phyloP scores from a whole-genome alignment of 2,888 invertebrate species.

The Cantharis rustica region DNA sequence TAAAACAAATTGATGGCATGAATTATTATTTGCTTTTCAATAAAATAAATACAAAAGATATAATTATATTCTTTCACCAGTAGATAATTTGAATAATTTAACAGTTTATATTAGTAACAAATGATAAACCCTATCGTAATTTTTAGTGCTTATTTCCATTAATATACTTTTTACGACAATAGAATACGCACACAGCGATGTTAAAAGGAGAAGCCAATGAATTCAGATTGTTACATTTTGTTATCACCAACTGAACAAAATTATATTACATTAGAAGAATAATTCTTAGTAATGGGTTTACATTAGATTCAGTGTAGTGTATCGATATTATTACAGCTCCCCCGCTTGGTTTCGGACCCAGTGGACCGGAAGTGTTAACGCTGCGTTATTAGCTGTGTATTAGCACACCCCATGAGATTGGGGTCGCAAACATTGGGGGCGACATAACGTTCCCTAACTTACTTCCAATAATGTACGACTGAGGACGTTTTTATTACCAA shows the following conservation, averaged over 20 bases:
- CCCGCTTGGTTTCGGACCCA: slow-evolving; percentile 40
- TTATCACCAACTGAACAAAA: slow-evolving; percentile 26
- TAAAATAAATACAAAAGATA: background rate
- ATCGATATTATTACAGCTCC: slow-evolving; percentile 30
- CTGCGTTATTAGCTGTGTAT: slow-evolving; percentile 57
- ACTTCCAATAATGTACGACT: slow-evolving; percentile 26
- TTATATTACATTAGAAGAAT: slow-evolving; percentile 30
- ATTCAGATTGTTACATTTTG: slow-evolving; percentile 12
- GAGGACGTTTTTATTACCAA: slow-evolving; percentile 37
- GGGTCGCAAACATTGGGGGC: slow-evolving; percentile 43
- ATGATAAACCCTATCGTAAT: background rate
- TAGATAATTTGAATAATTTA: slow-evolving; percentile 13
- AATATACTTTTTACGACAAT: slow-evolving; percentile 2
- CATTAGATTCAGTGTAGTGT: slow-evolving; percentile 32
- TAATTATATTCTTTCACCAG: background rate
- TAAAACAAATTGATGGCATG: background rate
- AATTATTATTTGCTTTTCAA: background rate
- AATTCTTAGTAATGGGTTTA: slow-evolving; percentile 33
- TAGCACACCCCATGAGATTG: slow-evolving; percentile 53
- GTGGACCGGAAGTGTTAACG: slow-evolving; percentile 58
- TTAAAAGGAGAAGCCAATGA: slow-evolving; percentile 15
- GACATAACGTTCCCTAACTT: slow-evolving; percentile 34
- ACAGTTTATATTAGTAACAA: slow-evolving; percentile 8
- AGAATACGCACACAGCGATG: background rate
- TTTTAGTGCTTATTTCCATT: slow-evolving; percentile 2